Conservation (phyloP, 2,113 vertebrate species). For the Arenaria interpres region DNA sequence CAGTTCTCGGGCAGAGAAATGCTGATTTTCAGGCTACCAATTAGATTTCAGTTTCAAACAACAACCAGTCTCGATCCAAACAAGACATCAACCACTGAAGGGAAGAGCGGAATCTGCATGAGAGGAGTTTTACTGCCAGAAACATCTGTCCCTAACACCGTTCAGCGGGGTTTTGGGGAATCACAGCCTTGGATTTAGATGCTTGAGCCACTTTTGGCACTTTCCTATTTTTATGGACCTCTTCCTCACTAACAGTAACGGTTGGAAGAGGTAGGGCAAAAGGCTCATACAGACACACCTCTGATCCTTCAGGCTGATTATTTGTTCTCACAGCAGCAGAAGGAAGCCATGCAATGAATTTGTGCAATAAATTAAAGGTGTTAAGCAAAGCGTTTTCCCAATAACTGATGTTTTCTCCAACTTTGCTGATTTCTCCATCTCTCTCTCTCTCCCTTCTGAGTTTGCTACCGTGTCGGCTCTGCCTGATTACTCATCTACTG, state of each 20-base stretch:
- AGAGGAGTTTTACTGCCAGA: neutral
- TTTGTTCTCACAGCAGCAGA: neutral
- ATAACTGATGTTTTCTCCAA: neutral
- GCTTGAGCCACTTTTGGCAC: neutral
- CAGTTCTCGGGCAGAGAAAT: neutral
- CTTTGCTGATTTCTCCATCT: neutral
- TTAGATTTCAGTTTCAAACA: neutral
- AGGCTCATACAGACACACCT: conserved; percentile 4
- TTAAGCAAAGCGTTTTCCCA: conserved; percentile 1
- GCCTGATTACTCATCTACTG: neutral
- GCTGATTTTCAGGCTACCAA: fast-evolving
- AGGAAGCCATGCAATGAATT: neutral
- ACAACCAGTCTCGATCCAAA: neutral
- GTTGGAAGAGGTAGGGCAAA: neutral
- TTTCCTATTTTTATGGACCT: neutral
- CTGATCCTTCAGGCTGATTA: neutral
- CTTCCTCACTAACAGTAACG: neutral
- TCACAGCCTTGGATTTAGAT: neutral
- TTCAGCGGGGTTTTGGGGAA: neutral
- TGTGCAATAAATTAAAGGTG: neutral
- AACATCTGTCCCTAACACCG: neutral
- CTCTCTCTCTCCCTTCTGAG: neutral
- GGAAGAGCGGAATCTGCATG: neutral
- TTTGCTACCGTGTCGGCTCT: neutral
- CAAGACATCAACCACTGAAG: neutral